Evolutionary conservation across 2,888 invertebrate genomes (phyloP), one percentile per base, ranked within the genome.

Genomic region (Acrobasis repandana): DNA sequence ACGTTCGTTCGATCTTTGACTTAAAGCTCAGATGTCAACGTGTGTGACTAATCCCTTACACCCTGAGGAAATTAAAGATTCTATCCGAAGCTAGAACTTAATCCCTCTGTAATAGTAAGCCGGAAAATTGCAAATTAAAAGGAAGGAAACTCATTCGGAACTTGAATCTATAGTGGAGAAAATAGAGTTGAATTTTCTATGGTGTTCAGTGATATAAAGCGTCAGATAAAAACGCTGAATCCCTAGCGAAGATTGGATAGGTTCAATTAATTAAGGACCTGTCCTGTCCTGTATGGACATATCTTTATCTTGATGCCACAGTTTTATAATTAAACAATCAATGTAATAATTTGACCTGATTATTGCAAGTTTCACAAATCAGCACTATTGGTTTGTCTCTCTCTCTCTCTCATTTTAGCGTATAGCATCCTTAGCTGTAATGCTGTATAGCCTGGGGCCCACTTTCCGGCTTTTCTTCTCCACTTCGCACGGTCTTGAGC

Each of bases 11-110:
- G 11, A 18, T 11, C 20, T 28, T 50, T 28, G 6, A 11, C 28
- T n/a, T n/a, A 14, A n/a, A 50, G 20, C 28, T 28, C 14, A 28
- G 14, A 16, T 20, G 36, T 54, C 51, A 51, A 11, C 54, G 11
- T 18, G 38, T 54, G 54, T 54, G 54, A 54, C 38, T 43, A 38
- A 38, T 15, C 54, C 20, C 20, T 54, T 15, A 82, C 83, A 83
- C 85, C 83, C 86, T 71, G 74, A 89, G 90, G 90, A 90, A 90
- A 91, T 90, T 90, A 90, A 89, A 91, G 89, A 90, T 90, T 90
- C 88, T 88, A 86, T 88, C 87, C 87, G 79, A 72, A 69, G 79
- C 83, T 83, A 85, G 83, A 80, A 83, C 87, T 89, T 88, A 90
- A 90, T 90, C 86, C 83, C 81, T 68, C 76, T 69, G 83, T 83